phyloP scores from a whole-genome alignment of 2,888 invertebrate species.

The Flabesymbios commensalis region DNA sequence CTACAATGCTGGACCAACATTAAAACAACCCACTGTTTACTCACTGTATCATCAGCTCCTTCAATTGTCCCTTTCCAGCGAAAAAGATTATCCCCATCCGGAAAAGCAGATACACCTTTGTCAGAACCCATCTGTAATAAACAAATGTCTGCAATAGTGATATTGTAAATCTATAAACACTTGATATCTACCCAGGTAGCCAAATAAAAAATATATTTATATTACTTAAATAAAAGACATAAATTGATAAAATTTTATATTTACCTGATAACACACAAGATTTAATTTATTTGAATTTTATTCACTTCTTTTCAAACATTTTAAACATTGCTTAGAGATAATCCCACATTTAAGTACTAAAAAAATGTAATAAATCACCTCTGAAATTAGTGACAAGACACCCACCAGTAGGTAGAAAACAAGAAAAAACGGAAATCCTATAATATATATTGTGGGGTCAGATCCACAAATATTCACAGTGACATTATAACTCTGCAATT shows the following conservation, averaged over 20 bases:
- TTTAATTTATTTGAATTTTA: not conserved
- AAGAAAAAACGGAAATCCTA: no score
- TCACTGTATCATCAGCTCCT: slow-evolving; percentile 84
- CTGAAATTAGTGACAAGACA: no score
- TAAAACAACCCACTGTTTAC: no score
- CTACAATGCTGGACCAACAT: no score
- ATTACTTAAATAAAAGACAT: not conserved
- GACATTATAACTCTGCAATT: no score
- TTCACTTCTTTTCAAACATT: not conserved
- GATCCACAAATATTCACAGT: no score
- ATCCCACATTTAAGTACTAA: no score
- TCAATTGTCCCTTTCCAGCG: slow-evolving; percentile 95
- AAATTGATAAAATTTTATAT: not conserved
- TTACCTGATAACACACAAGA: not conserved
- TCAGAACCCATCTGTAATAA: slow-evolving; percentile 72
- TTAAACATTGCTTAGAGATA: no score
- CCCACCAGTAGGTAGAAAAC: no score
- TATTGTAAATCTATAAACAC: not conserved
- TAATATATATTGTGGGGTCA: no score
- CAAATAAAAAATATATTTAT: not conserved
- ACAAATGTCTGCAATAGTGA: not conserved
- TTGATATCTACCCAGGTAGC: not conserved
- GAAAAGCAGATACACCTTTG: slow-evolving; percentile 93
- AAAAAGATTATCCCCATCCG: slow-evolving; percentile 93
- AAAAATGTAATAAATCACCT: no score